Base-by-base conservation (phyloP, 1,140 invertebrate genomes). In the Nylanderia fulva region DNA sequence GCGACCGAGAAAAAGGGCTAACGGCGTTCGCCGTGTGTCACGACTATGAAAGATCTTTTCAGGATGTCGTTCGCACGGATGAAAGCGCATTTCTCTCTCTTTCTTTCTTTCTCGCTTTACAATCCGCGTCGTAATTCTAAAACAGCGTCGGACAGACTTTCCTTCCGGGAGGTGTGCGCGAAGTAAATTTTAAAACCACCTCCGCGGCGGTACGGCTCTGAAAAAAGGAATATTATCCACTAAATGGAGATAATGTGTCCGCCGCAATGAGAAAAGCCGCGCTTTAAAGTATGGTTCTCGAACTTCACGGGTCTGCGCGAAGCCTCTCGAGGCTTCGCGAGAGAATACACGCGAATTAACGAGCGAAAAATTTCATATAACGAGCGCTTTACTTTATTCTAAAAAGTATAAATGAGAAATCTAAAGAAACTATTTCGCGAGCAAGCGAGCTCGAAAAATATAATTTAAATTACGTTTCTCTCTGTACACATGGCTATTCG, bases 1-100 rank as follows among this genome's bases (percentile, higher is more conserved):
- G 24, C 60, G 69, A 79, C 63, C 71, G 85, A 80, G 82, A 87
- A 86, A 84, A 85, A 85, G 52, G 48, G 84, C 71, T 87, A 79
- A 72, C 71, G 76, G 42, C 42, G 58, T 33, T 79, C 15, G 64
- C 69, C 48, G 18, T 58, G 18, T 58, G 56, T 77, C 18, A 58
- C 68, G 61, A 77, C 45, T 66, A 66, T 79, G 74, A 79, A 56
- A 84, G 60, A 84, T 84, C 83, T 84, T 84, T 84, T 84, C 79
- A 79, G 66, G 36, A 33, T n/a, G 52, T 56, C 83, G 52, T 45
- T 84, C 61, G 45, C 15, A 48, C 45, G 60, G 39, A 84, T 61
- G 48, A 66, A 79, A 76, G 82, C 72, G 61, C 83, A 66, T 64
- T 64, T 79, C 61, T 83, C 36, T 80, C 64, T 69, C n/a, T 86